Percentiles rank a stretch among this genome's conserved stretches.
Evolutionary conservation across 2,113 vertebrate genomes (phyloP).

Genomic region (Ornithorhynchus anatinus): DNA sequence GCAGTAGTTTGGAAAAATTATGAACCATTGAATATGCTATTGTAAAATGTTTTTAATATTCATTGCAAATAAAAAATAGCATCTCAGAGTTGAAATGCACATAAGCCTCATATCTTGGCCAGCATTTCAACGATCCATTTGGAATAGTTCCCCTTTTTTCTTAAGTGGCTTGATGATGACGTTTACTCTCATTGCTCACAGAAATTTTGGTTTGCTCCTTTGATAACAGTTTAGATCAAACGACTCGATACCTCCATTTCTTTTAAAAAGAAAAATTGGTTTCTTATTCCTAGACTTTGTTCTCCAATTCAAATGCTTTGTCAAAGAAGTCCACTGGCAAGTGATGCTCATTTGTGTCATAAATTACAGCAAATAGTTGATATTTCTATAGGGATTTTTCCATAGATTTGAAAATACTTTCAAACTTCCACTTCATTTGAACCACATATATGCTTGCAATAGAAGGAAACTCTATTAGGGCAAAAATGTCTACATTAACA

Average conservation of each 20-base stretch:
- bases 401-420: background rate
- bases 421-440: background rate
- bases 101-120: background rate
- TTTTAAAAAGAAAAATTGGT: no score
- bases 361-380: background rate
- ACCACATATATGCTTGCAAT: background rate
- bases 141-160: background rate
- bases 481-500: background rate
- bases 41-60: background rate
- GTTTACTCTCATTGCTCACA: no score
- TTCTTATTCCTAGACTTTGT: no score
- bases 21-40: accelerated
- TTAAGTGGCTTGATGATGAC: background rate
- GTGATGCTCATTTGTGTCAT: background rate
- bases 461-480: background rate
- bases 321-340: background rate
- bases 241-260: no score
- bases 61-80: background rate
- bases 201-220: no score
- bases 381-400: background rate
- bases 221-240: no score
- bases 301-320: no score
- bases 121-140: background rate
- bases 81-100: background rate
- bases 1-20: background rate